Percentiles rank a stretch among this genome's conserved stretches.
phyloP scores from a whole-genome alignment of 2,888 invertebrate genomes.

The Pandemis corylana region DNA sequence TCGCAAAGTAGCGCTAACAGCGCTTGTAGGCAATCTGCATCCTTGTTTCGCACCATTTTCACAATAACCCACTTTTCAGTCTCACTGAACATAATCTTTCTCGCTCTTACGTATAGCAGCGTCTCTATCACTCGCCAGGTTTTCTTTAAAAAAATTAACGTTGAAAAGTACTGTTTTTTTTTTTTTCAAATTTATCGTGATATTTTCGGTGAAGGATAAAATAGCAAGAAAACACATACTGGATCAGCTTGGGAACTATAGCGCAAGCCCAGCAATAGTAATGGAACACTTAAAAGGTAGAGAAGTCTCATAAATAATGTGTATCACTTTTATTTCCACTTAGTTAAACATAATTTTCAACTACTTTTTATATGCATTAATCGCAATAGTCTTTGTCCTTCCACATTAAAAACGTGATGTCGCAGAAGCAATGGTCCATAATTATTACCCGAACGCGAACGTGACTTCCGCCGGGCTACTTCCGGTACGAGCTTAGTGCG shows the following conservation, averaged over 20 bases:
- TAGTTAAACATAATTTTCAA: too few relatives aligned
- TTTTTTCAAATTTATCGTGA: too few relatives aligned
- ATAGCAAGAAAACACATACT: too few relatives aligned
- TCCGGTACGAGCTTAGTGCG: constrained; percentile 19
- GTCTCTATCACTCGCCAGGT: background rate
- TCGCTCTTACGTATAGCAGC: background rate
- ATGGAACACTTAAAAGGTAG: too few relatives aligned
- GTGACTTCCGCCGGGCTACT: constrained; percentile 28
- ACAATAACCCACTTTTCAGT: background rate
- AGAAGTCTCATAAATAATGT: too few relatives aligned
- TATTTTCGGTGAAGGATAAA: too few relatives aligned
- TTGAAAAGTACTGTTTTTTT: too few relatives aligned
- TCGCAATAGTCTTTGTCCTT: background rate
- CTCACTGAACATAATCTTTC: background rate
- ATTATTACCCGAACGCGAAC: constrained; percentile 23
- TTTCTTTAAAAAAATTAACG: too few relatives aligned
- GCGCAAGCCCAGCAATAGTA: too few relatives aligned
- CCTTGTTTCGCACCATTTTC: constrained; percentile 69
- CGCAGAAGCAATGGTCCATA: constrained; percentile 9
- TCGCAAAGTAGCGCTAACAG: constrained; percentile 69
- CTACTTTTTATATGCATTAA: too few relatives aligned
- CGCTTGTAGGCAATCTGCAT: constrained; percentile 69
- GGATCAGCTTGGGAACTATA: too few relatives aligned
- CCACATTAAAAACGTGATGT: background rate
- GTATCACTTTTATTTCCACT: too few relatives aligned